Conservation (phyloP, 2,888 invertebrate genomes). For the Ganaspis brasiliensis region DNA sequence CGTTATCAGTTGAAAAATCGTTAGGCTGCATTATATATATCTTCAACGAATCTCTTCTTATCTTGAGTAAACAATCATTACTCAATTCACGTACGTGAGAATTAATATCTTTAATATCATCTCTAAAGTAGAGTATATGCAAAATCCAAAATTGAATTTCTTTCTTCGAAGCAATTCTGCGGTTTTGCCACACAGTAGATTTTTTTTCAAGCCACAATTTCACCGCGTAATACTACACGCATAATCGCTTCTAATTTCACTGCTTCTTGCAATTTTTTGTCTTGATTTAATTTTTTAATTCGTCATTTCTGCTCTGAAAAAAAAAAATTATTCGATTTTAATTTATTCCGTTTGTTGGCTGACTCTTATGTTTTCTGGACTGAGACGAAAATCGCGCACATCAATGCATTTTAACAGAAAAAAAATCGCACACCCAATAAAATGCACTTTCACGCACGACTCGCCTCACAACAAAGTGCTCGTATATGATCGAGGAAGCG, state of each 20-base stretch:
- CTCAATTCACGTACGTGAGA: conserved; percentile 10
- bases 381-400: conserved; percentile 31
- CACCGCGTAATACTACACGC: conserved; percentile 45
- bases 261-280: conserved; percentile 12
- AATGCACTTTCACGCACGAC: conserved; percentile 40
- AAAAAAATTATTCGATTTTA: not conserved
- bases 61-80: conserved; percentile 34
- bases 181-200: conserved; percentile 17
- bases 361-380: conserved; percentile 15
- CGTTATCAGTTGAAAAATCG: conserved; percentile 25
- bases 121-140: not conserved
- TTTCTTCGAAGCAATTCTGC: not conserved
- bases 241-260: conserved; percentile 51
- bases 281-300: no score
- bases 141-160: conserved; percentile 4
- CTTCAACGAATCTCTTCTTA: conserved; percentile 26
- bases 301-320: no score
- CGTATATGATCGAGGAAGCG: conserved; percentile 31
- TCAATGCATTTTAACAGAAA: conserved; percentile 5
- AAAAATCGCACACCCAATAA: conserved; percentile 37
- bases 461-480: conserved; percentile 31
- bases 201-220: conserved; percentile 20
- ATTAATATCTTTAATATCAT: conserved; percentile 35
- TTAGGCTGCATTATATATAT: conserved; percentile 21
- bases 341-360: not conserved